A percentile compares a stretch with the other conserved stretches of the same genome.
These are phyloP conservation scores for Aporophyla lueneburgensis DNA, from an alignment of 2,888 invertebrate genomes.

Conservation along the genomic window DNA sequence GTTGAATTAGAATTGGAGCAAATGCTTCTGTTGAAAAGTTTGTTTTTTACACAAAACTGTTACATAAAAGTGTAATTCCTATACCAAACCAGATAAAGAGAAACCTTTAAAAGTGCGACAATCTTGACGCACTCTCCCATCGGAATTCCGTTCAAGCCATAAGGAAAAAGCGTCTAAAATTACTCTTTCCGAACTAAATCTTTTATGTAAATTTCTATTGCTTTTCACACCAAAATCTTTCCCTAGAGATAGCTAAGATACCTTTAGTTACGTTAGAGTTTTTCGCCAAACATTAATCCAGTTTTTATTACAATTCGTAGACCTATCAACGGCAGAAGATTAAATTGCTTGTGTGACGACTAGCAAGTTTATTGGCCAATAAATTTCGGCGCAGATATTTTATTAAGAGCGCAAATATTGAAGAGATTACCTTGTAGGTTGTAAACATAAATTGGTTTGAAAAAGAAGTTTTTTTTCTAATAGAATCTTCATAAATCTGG, in stretches of 20 bases:
- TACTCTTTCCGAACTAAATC: conserved; percentile 63
- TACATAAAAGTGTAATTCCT: conserved; percentile 4
- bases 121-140: conserved; percentile 40
- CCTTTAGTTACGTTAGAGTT: conserved; percentile 47
- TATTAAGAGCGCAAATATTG: conserved; percentile 85
- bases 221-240: conserved; percentile 64
- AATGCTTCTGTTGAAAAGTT: not conserved
- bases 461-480: conserved; percentile 28
- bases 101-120: conserved; percentile 39
- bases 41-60: not conserved
- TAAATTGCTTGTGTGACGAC: conserved; percentile 85
- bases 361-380: conserved; percentile 84
- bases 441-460: conserved; percentile 78
- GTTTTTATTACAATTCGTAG: conserved; percentile 77
- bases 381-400: conserved; percentile 82
- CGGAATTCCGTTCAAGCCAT: conserved; percentile 53
- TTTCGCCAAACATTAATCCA: conserved; percentile 68
- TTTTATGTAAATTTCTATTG: conserved; percentile 69
- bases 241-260: conserved; percentile 58
- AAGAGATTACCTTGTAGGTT: conserved; percentile 72
- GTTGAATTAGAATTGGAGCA: too few species aligned
- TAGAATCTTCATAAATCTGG: conserved; percentile 20
- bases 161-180: conserved; percentile 63
- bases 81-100: conserved; percentile 18
- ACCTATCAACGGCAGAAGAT: conserved; percentile 78